Evolutionary conservation across 2,888 invertebrate genomes (phyloP), one percentile per base, ranked within the genome.

Genomic region (Choreutis nemorana): DNA sequence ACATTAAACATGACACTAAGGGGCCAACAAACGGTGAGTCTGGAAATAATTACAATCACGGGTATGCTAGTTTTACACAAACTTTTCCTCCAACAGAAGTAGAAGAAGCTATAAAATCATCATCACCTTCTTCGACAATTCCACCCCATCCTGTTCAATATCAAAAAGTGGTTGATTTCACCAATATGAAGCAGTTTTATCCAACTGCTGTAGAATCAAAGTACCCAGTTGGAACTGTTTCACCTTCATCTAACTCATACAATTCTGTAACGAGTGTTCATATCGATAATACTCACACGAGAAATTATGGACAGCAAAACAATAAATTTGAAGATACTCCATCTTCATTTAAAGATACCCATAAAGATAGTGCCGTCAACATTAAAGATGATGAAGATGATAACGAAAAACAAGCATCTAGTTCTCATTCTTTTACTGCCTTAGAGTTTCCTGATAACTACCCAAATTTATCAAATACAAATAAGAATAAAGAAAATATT

Each of bases 161-260:
- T 47, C 67, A 58, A 7, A 65, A 60, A 51, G 61, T 72, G 2
- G 50, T 73, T 3, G 77, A 77, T 45, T 78, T 72, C 36, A 72
- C 72, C 2, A 67, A 67, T 34, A 38, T 55, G 8, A 63, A 61
- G 27, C 58, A 57, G 28, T 55, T 49, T 30, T 65, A 66, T 49
- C 62, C 59, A 5, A 45, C 55, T 20, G 66, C 66, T 30, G 50
- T 60, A 2, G 63, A 64, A 34, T 47, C 42, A 35, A 63, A 62
- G 36, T 52, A 57, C 34, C 43, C 52, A 8, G 44, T 45, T 11
- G 43, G 41, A 18, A 49, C 53, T 21, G 37, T 45, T 13, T 53
- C 57, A 39, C 48, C 55, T 7, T 13, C 16, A 24, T 10, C 10
- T 10, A 13, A 5, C 9, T 9, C 9, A 9, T 23, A 13, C n/a